These are phyloP conservation scores for Sebastiscus albofasciatus DNA, from an alignment of 2,797 vertebrate genomes.

Conservation along the genomic window DNA sequence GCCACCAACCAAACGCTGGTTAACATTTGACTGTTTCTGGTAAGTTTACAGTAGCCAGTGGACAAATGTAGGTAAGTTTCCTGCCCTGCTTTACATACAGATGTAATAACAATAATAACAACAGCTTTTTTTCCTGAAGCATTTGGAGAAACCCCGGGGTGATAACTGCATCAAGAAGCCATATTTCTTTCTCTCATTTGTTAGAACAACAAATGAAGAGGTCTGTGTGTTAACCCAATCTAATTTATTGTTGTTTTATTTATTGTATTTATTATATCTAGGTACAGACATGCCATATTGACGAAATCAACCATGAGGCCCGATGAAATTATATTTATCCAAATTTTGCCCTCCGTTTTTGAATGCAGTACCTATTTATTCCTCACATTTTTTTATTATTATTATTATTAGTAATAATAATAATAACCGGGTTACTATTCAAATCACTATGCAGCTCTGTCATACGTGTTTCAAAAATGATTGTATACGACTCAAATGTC, in stretches of 20 bases:
- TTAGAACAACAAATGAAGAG: slow-evolving; percentile 73
- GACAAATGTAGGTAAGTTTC: slow-evolving; percentile 4
- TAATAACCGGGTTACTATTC: slow-evolving; percentile 78
- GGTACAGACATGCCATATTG: slow-evolving; percentile 79
- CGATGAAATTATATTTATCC: slow-evolving; percentile 69
- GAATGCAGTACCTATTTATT: slow-evolving; percentile 81
- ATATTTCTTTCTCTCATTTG: slow-evolving; percentile 82
- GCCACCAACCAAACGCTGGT: slow-evolving; percentile 6
- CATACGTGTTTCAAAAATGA: slow-evolving; percentile 77
- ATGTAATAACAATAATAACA: slow-evolving; percentile 44
- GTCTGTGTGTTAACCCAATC: slow-evolving; percentile 77
- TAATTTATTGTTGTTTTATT: slow-evolving; percentile 86
- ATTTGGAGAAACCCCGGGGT: slow-evolving; percentile 74
- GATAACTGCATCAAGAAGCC: slow-evolving; percentile 82
- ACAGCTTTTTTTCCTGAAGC: slow-evolving; percentile 46
- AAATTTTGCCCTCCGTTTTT: slow-evolving; percentile 64
- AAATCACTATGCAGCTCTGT: slow-evolving; percentile 84
- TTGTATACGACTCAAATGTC: slow-evolving; percentile 80
- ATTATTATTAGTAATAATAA: slow-evolving; percentile 51
- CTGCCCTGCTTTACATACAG: slow-evolving; percentile 53
- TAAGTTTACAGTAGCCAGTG: slow-evolving; percentile 21
- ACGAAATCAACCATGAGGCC: slow-evolving; percentile 65
- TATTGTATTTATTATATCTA: slow-evolving; percentile 85
- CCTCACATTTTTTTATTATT: slow-evolving; percentile 58
- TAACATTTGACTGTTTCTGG: slow-evolving; percentile 18